phyloP scores from a whole-genome alignment of 2,797 vertebrate genomes.

The Anniella stebbinsi region DNA sequence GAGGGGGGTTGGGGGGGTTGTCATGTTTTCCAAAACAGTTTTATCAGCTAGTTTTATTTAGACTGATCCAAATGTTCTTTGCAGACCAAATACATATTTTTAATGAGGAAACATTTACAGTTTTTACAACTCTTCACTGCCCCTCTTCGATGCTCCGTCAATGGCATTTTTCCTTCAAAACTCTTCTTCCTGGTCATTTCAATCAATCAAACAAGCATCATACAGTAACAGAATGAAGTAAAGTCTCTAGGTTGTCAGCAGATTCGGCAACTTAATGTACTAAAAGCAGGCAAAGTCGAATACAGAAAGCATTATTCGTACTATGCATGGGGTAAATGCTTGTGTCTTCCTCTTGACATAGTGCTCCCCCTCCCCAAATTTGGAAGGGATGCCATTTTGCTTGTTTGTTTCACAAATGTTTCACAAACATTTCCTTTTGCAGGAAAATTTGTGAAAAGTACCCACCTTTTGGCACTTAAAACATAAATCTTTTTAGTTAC shows the following conservation, averaged over 20 bases:
- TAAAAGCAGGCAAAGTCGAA: not conserved
- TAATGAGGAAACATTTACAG: not conserved
- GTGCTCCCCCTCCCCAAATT: too few relatives aligned
- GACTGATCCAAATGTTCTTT: not conserved
- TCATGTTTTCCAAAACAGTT: not conserved
- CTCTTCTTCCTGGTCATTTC: not conserved
- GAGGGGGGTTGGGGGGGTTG: not conserved
- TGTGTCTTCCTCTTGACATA: not conserved
- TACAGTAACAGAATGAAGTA: not conserved
- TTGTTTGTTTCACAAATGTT: not conserved
- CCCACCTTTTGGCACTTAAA: not conserved
- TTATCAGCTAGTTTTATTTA: not conserved
- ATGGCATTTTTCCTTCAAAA: not conserved
- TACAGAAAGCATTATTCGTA: too few relatives aligned
- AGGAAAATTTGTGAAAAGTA: not conserved
- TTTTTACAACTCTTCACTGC: not conserved
- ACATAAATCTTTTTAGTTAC: not conserved
- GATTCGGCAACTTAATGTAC: not conserved
- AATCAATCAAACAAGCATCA: not conserved
- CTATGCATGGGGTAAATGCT: not conserved
- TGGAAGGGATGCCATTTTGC: too few relatives aligned
- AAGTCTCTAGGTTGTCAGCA: too few relatives aligned
- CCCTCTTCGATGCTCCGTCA: not conserved
- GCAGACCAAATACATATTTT: not conserved
- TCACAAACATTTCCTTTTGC: not conserved